Percentiles rank a stretch among this genome's conserved stretches.
Evolutionary conservation across 2,113 vertebrate species (phyloP).

Genomic region (Spea bombifrons): DNA sequence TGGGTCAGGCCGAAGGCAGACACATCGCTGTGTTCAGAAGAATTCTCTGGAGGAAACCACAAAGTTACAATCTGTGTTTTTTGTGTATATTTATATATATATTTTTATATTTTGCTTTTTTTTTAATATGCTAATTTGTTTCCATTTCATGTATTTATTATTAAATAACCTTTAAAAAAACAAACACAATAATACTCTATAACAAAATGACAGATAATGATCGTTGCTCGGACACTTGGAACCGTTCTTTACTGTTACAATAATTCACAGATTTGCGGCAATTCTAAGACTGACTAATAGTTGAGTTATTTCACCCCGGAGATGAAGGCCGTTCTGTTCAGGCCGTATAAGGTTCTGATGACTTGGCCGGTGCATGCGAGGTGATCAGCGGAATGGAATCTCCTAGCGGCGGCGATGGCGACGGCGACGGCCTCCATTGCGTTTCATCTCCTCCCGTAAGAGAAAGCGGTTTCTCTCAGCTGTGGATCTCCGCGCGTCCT

Average conservation of each 20-base stretch:
- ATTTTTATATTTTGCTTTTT: no score
- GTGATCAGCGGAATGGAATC: neutral
- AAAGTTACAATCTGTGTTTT: no score
- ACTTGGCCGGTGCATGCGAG: neutral
- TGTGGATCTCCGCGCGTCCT: neutral
- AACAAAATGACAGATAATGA: no score
- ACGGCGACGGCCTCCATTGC: neutral
- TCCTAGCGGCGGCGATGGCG: neutral
- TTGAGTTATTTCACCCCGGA: neutral
- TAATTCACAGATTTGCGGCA: neutral
- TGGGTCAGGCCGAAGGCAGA: no score
- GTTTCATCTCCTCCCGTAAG: neutral
- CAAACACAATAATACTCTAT: no score
- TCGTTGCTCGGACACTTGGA: neutral
- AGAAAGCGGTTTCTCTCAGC: slow-evolving; percentile 22
- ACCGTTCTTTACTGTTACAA: neutral
- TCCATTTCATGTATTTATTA: no score
- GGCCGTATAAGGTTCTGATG: slow-evolving; percentile 21
- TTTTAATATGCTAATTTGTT: no score
- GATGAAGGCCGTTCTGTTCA: slow-evolving; percentile 3
- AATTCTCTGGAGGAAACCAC: no score
- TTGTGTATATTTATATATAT: no score
- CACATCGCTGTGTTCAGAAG: no score
- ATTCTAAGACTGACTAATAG: slow-evolving; percentile 13
- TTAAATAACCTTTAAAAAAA: no score